A percentile compares a stretch with the other conserved stretches of the same genome.
Conservation (phyloP, 2,113 vertebrate species). For the Cyrtonyx montezumae region DNA sequence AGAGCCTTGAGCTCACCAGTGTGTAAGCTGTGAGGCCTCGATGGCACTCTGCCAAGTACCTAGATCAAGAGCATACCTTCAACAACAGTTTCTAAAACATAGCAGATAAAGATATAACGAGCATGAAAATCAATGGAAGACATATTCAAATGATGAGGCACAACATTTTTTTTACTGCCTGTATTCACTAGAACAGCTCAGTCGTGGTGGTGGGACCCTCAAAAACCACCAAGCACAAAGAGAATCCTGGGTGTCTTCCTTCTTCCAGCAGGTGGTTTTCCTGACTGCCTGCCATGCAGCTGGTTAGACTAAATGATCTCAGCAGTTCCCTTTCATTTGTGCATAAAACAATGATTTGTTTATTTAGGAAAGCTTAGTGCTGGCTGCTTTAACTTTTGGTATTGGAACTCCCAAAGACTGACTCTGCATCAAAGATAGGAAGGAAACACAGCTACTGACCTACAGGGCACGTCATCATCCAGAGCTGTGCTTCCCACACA, state of each 20-base stretch:
- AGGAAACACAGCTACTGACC: neutral
- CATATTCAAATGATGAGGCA: neutral
- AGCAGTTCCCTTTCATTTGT: neutral
- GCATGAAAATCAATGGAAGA: neutral
- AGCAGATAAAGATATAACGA: neutral
- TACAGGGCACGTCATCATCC: accelerated
- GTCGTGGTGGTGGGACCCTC: neutral
- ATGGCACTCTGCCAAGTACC: neutral
- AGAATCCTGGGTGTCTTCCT: neutral
- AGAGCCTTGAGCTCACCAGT: neutral
- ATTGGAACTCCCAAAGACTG: neutral
- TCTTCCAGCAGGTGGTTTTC: neutral
- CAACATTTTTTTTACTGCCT: neutral
- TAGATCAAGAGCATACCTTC: neutral
- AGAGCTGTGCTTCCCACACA: neutral
- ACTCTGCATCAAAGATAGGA: neutral
- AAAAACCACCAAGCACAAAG: neutral
- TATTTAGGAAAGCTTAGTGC: neutral
- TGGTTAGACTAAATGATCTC: neutral
- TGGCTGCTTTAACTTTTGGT: neutral
- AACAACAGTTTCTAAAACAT: neutral
- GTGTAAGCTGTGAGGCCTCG: neutral
- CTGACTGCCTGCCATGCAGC: neutral
- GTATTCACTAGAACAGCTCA: neutral
- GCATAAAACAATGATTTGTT: neutral